Evolutionary conservation across 2,888 invertebrate genomes (phyloP).

Genomic region (Cyclophora albipunctata): DNA sequence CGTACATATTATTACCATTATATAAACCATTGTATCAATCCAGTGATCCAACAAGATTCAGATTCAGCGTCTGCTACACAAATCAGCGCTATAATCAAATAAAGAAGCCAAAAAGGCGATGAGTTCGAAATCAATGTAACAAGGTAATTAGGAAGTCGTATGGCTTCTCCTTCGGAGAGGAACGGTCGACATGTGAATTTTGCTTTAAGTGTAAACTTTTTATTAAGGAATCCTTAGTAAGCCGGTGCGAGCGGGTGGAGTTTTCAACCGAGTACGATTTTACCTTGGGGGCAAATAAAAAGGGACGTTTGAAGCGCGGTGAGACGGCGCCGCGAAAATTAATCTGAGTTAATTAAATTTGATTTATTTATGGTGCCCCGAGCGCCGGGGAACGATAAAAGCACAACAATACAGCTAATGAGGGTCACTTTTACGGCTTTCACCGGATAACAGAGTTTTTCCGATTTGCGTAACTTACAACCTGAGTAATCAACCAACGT

Average conservation of each 20-base stretch:
- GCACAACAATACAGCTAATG: conserved; percentile 70
- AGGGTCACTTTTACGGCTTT: conserved; percentile 69
- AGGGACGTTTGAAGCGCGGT: conserved; percentile 44
- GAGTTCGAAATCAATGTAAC: conserved; percentile 42
- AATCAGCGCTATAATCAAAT: conserved; percentile 4
- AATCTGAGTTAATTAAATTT: conserved; percentile 76
- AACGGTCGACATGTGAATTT: conserved; percentile 52
- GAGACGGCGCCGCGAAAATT: conserved; percentile 64
- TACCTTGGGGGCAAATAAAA: conserved; percentile 62
- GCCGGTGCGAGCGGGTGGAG: conserved; percentile 37
- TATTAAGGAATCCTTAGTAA: conserved; percentile 69
- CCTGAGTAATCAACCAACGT: conserved; percentile 38
- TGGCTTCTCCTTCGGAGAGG: conserved; percentile 40
- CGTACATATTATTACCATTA: too few species aligned
- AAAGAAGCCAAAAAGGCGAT: conserved; percentile 27
- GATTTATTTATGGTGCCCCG: conserved; percentile 68
- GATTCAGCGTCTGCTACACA: too few species aligned
- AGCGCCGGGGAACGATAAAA: conserved; percentile 56
- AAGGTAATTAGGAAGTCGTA: conserved; percentile 48
- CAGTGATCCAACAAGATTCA: too few species aligned
- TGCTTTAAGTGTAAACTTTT: conserved; percentile 65
- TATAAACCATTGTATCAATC: too few species aligned
- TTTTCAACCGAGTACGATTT: conserved; percentile 49
- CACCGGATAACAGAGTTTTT: conserved; percentile 57
- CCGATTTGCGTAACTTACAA: conserved; percentile 57